Conservation (phyloP, 2,888 invertebrate species). For the Hesperia comma region DNA sequence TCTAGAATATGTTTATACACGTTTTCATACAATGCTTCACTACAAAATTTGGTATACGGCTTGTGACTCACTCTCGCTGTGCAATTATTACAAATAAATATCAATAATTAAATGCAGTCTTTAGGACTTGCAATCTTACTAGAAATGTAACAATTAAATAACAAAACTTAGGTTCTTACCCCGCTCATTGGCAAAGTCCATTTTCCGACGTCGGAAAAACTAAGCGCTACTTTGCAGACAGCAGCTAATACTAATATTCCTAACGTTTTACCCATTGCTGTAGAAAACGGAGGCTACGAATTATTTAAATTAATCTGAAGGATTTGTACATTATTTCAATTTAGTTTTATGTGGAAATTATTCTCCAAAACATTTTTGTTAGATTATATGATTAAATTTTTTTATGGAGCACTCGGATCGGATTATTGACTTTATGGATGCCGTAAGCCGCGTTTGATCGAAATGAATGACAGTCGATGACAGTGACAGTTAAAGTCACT, state of each 20-base stretch:
- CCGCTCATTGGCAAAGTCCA: constrained; percentile 85
- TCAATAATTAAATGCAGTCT: background rate
- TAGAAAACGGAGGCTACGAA: constrained; percentile 35
- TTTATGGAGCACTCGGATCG: constrained; percentile 4
- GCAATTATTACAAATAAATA: background rate
- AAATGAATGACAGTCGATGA: background rate
- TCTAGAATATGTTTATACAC: background rate
- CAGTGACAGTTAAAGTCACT: background rate
- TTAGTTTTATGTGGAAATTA: constrained; percentile 39
- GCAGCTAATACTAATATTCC: constrained; percentile 59
- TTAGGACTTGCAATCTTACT: background rate
- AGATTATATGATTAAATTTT: constrained; percentile 5
- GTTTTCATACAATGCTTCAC: background rate
- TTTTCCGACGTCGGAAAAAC: constrained; percentile 86
- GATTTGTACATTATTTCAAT: constrained; percentile 43
- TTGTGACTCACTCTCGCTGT: background rate
- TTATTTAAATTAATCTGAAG: constrained; percentile 38
- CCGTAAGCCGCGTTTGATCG: background rate
- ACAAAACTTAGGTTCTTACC: constrained; percentile 54
- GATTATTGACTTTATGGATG: background rate
- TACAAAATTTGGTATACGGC: constrained; percentile 22
- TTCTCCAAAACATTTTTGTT: constrained; percentile 39
- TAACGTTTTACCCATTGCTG: constrained; percentile 57
- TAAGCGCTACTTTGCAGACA: constrained; percentile 60
- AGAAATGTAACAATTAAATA: background rate